phyloP scores from a whole-genome alignment of 2,113 vertebrate species.

The Tricholaema leucomelas region DNA sequence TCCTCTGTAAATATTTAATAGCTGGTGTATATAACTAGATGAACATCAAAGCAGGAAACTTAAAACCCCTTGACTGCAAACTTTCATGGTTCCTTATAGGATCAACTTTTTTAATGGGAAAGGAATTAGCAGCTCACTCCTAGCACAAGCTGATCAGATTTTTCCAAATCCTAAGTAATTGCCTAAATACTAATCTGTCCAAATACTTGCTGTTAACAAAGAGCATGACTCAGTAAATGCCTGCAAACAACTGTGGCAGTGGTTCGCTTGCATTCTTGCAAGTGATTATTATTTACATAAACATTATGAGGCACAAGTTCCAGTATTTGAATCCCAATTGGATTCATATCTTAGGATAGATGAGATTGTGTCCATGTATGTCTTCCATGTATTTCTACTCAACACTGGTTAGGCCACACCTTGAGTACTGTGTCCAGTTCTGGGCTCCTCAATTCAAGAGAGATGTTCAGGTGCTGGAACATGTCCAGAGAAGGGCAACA shows the following conservation, averaged over 20 bases:
- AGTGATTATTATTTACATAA: background rate
- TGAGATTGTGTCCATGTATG: background rate
- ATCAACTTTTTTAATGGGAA: background rate
- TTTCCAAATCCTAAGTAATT: background rate
- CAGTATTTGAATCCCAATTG: background rate
- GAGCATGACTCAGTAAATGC: background rate
- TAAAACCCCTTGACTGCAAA: background rate
- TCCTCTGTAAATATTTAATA: conserved; percentile 41
- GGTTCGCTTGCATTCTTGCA: background rate
- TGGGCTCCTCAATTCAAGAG: too few species aligned
- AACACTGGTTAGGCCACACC: too few species aligned
- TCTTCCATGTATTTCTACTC: too few species aligned
- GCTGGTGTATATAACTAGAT: background rate
- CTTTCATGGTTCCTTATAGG: background rate
- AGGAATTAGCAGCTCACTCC: background rate
- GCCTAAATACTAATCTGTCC: background rate
- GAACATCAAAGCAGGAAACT: background rate
- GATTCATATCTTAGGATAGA: background rate
- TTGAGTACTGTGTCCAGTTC: too few species aligned
- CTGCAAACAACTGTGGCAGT: background rate
- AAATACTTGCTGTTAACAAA: background rate
- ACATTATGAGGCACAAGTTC: background rate
- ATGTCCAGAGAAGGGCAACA: too few species aligned
- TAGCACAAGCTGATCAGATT: background rate
- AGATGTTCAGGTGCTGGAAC: too few species aligned